Evolutionary conservation across 2,113 vertebrate genomes (phyloP).

Genomic region (Eurypyga helias): DNA sequence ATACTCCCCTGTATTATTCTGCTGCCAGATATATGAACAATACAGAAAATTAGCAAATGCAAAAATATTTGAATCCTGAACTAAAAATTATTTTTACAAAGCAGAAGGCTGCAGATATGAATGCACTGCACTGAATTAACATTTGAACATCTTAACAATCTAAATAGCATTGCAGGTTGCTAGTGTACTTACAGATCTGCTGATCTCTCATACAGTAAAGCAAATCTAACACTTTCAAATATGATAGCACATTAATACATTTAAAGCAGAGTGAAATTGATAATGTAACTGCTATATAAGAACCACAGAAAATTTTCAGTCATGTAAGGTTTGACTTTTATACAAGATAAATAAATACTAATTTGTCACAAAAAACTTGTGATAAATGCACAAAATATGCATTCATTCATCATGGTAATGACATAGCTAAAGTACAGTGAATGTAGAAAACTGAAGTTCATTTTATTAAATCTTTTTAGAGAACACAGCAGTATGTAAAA

Average conservation of each 20-base stretch:
- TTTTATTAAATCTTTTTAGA: not conserved
- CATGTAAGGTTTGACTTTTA: not conserved
- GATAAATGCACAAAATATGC: not conserved
- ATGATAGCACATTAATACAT: not conserved
- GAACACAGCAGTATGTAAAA: not conserved
- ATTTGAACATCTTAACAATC: not conserved
- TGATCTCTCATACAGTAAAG: not conserved
- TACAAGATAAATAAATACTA: not conserved
- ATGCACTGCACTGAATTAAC: not conserved
- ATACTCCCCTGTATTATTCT: not conserved
- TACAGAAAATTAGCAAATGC: not conserved
- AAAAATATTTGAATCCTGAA: not conserved
- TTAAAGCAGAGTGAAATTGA: not conserved
- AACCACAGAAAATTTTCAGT: not conserved
- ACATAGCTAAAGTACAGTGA: not conserved
- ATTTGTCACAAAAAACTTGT: not conserved
- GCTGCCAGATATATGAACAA: not conserved
- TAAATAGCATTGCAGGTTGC: not conserved
- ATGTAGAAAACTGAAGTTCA: not conserved
- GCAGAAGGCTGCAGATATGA: not conserved
- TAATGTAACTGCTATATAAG: not conserved
- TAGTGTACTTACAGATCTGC: not conserved
- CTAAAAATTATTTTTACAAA: conserved; percentile 2
- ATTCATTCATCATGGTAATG: not conserved
- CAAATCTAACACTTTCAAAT: not conserved